phyloP scores from a whole-genome alignment of 1,140 invertebrate species.

The Antheraea mylitta region DNA sequence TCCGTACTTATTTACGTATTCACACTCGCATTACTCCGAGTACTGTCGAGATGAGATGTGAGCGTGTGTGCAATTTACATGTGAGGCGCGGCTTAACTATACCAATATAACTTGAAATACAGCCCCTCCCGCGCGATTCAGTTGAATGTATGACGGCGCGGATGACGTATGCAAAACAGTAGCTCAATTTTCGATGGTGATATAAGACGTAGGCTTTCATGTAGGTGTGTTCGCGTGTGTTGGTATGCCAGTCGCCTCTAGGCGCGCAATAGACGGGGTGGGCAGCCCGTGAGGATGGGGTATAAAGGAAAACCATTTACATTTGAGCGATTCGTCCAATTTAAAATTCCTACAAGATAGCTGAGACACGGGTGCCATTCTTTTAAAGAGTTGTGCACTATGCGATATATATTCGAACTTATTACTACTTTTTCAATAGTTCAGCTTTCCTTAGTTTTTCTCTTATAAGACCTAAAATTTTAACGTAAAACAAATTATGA shows the following conservation, averaged over 20 bases:
- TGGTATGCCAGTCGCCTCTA: conserved; percentile 76
- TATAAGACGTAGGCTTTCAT: conserved; percentile 62
- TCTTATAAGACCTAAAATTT: not conserved
- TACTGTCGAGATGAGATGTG: conserved; percentile 69
- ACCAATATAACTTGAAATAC: conserved; percentile 49
- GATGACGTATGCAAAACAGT: conserved; percentile 62
- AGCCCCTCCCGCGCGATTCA: conserved; percentile 40
- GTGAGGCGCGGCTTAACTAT: conserved; percentile 61
- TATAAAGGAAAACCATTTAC: conserved; percentile 81
- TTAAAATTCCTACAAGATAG: conserved; percentile 81
- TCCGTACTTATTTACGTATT: conserved; percentile 75
- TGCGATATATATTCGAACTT: conserved; percentile 44
- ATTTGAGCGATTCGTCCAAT: conserved; percentile 81
- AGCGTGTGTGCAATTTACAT: conserved; percentile 52
- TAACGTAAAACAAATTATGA: conserved; percentile 13
- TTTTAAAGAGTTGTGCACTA: conserved; percentile 71
- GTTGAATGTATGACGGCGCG: conserved; percentile 47
- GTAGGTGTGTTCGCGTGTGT: conserved; percentile 63
- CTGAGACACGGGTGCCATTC: conserved; percentile 77
- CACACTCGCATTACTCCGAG: conserved; percentile 72
- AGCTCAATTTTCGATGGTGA: conserved; percentile 56
- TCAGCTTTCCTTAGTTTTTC: no score
- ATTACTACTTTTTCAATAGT: not conserved
- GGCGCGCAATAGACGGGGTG: conserved; percentile 72
- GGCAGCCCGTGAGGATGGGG: conserved; percentile 70